A percentile compares a stretch with the other conserved stretches of the same genome.
These are phyloP conservation scores for Platyscapa corneri DNA, from an alignment of 1,140 invertebrate species.

Conservation along the genomic window DNA sequence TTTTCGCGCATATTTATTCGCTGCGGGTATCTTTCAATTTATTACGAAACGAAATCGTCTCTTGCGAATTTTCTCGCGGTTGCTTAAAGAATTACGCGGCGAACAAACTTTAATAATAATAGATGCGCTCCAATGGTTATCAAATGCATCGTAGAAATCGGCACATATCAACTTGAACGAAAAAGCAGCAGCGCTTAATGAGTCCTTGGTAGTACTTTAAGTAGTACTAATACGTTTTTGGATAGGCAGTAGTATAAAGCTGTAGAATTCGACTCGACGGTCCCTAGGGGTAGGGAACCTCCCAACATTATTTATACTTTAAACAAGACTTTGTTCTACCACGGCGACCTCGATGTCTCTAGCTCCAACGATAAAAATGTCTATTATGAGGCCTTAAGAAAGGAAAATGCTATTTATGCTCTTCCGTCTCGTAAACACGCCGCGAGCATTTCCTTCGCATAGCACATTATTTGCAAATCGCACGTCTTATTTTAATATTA, in stretches of 20 bases:
- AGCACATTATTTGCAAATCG: neutral
- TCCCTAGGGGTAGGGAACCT: neutral
- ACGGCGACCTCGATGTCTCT: neutral
- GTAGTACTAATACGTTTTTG: slow-evolving; percentile 26
- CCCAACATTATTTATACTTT: slow-evolving; percentile 36
- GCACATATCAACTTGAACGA: too few species aligned
- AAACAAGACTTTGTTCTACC: neutral
- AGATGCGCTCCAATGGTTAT: too few species aligned
- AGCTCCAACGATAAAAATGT: slow-evolving; percentile 41
- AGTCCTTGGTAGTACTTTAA: neutral
- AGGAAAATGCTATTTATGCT: slow-evolving; percentile 31
- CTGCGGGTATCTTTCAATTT: too few species aligned
- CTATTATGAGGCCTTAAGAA: slow-evolving; percentile 23
- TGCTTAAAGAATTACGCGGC: too few species aligned
- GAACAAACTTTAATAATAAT: too few species aligned
- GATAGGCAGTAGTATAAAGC: slow-evolving; percentile 20
- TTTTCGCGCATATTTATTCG: too few species aligned
- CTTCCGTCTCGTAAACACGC: neutral
- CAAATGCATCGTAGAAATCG: too few species aligned
- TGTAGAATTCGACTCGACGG: slow-evolving; percentile 3
- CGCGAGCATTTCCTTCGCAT: neutral
- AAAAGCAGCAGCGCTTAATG: too few species aligned
- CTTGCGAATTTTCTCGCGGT: too few species aligned
- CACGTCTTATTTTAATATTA: neutral
- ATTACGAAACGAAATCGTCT: too few species aligned